These are phyloP conservation scores for Sinosuthora webbiana DNA, from an alignment of 2,113 vertebrate genomes.

Conservation along the genomic window DNA sequence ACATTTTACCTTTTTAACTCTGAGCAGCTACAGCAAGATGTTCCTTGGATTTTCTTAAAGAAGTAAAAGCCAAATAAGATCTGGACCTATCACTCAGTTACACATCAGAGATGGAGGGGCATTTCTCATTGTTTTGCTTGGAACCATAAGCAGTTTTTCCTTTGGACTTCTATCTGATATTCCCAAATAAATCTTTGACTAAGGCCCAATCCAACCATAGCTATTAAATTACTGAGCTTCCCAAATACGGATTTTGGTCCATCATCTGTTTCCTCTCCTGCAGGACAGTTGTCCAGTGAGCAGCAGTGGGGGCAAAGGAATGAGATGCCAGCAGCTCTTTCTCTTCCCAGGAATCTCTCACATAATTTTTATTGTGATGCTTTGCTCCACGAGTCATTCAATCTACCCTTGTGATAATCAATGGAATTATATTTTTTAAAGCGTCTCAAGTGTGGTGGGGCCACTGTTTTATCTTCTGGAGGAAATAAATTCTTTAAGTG, in stretches of 20 bases:
- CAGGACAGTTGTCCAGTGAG: neutral
- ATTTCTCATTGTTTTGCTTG: neutral
- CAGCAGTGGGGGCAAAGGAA: neutral
- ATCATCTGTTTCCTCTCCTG: neutral
- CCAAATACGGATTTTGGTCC: neutral
- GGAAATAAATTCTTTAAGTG: neutral
- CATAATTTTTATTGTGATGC: neutral
- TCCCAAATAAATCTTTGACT: neutral
- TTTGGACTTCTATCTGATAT: neutral
- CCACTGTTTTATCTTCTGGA: neutral
- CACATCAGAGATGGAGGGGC: neutral
- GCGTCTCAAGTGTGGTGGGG: neutral
- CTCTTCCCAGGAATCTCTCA: neutral
- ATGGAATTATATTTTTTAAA: neutral
- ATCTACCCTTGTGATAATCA: neutral
- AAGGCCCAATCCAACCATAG: neutral
- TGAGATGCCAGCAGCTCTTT: neutral
- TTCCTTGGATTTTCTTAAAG: neutral
- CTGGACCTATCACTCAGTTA: neutral
- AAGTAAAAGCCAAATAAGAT: neutral
- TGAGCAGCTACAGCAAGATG: neutral
- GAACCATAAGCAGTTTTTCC: neutral
- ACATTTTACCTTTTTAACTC: neutral
- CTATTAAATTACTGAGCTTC: neutral
- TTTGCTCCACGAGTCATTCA: neutral